These are phyloP conservation scores for Sternarchorhynchus goeldii DNA, from an alignment of 2,797 vertebrate genomes.

Conservation along the genomic window DNA sequence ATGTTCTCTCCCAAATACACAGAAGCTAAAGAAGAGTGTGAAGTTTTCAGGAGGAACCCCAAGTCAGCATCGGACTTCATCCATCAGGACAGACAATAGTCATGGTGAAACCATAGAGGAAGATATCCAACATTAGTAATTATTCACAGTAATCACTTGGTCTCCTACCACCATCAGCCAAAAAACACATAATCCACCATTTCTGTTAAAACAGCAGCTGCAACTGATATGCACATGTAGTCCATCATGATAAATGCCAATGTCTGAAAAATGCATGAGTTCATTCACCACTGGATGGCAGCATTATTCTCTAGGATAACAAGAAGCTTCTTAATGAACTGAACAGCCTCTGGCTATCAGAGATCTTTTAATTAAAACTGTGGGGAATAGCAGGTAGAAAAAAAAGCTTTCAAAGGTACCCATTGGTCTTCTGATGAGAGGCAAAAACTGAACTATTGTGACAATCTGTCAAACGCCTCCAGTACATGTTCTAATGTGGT, in stretches of 20 bases:
- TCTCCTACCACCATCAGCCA: neutral
- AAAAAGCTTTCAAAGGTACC: neutral
- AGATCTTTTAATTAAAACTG: conserved; percentile 25
- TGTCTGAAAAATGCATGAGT: neutral
- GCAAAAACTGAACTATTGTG: neutral
- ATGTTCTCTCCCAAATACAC: conserved; percentile 20
- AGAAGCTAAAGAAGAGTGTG: conserved; percentile 65
- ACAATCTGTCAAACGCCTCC: neutral
- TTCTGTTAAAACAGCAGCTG: no score
- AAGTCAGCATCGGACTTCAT: conserved; percentile 27
- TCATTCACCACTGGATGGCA: conserved; percentile 38
- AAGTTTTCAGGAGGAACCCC: conserved; percentile 57
- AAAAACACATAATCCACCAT: no score
- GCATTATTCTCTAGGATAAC: neutral
- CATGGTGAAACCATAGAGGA: conserved; percentile 32
- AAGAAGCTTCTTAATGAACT: neutral
- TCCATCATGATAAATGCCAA: no score
- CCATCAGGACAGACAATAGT: conserved; percentile 35
- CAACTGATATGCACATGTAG: no score
- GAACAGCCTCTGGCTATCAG: neutral
- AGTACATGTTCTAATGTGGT: conserved; percentile 14
- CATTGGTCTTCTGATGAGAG: conserved; percentile 10
- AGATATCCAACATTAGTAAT: neutral
- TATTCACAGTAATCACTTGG: no score
- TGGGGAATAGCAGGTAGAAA: neutral